Conservation (phyloP, 2,888 invertebrate species). For the Adela reaumurella region DNA sequence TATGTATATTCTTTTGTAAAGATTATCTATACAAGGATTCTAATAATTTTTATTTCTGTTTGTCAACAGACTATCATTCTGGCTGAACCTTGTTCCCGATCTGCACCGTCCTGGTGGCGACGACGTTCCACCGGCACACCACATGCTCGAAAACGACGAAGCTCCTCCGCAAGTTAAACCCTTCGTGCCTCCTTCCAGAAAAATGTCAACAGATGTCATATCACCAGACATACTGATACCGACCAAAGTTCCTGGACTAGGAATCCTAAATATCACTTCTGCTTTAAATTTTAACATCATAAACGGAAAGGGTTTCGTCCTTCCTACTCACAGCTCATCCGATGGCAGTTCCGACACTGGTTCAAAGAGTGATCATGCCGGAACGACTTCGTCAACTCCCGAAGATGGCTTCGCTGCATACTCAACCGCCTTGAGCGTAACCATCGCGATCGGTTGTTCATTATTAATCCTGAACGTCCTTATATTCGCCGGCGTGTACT, state of each 20-base stretch:
- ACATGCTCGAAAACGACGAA: slow-evolving; percentile 75
- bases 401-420: slow-evolving; percentile 89
- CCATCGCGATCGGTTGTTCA: slow-evolving; percentile 92
- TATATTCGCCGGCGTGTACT: slow-evolving; percentile 93
- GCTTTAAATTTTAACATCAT: slow-evolving; percentile 38
- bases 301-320: slow-evolving; percentile 25
- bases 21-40: no score
- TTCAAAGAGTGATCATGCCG: slow-evolving; percentile 28
- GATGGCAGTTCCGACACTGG: slow-evolving; percentile 23
- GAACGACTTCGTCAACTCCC: slow-evolving; percentile 57
- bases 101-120: slow-evolving; percentile 84
- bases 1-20: no score
- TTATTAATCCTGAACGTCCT: slow-evolving; percentile 87
- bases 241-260: slow-evolving; percentile 35
- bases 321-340: slow-evolving; percentile 31
- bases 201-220: slow-evolving; percentile 46
- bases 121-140: slow-evolving; percentile 80
- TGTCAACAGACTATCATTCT: slow-evolving; percentile 75
- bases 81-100: slow-evolving; percentile 93
- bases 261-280: slow-evolving; percentile 39
- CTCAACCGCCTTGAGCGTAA: slow-evolving; percentile 86
- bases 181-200: slow-evolving; percentile 52
- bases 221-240: slow-evolving; percentile 38
- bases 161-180: slow-evolving; percentile 55
- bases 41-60: background rate